Percentiles rank a stretch among this genome's conserved stretches.
Conservation (phyloP, 2,888 invertebrate species). For the Caenorhabditis sp. region DNA sequence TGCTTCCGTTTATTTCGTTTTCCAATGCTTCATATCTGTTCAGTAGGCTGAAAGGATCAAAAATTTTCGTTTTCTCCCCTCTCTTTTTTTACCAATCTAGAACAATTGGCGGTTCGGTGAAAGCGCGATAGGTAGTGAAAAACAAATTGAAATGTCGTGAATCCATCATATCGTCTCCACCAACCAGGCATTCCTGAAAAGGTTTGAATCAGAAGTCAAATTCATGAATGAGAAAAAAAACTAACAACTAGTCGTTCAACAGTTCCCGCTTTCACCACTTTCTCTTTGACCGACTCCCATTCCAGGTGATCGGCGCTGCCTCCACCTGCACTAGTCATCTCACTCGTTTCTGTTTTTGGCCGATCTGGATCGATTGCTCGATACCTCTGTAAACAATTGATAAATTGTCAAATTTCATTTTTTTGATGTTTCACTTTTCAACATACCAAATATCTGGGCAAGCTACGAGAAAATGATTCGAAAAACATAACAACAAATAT, state of each 20-base stretch:
- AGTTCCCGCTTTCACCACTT: slow-evolving; percentile 94
- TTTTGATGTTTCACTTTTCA: slow-evolving; percentile 2
- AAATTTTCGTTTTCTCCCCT: background rate
- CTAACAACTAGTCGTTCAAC: slow-evolving; percentile 85
- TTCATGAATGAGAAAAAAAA: too few species aligned
- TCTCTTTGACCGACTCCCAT: slow-evolving; percentile 96
- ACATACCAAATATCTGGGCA: slow-evolving; percentile 14
- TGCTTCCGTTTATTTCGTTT: slow-evolving; percentile 54
- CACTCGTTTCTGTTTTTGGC: slow-evolving; percentile 40
- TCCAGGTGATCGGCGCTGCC: slow-evolving; percentile 79
- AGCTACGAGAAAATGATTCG: slow-evolving; percentile 29
- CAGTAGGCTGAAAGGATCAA: slow-evolving; percentile 36
- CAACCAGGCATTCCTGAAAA: slow-evolving; percentile 63
- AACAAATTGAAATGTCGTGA: slow-evolving; percentile 97
- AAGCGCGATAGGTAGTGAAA: slow-evolving; percentile 90
- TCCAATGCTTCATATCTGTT: slow-evolving; percentile 52
- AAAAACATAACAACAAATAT: slow-evolving; percentile 1
- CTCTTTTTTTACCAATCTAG: slow-evolving; percentile 45
- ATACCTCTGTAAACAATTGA: slow-evolving; percentile 59
- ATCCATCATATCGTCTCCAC: slow-evolving; percentile 89
- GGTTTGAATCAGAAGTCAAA: too few species aligned
- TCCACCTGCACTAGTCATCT: slow-evolving; percentile 34
- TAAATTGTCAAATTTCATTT: slow-evolving; percentile 5
- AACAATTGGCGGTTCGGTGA: slow-evolving; percentile 77
- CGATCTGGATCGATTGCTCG: slow-evolving; percentile 68